Evolutionary conservation across 2,888 invertebrate species (phyloP).

Genomic region (Drosophila meridiana): DNA sequence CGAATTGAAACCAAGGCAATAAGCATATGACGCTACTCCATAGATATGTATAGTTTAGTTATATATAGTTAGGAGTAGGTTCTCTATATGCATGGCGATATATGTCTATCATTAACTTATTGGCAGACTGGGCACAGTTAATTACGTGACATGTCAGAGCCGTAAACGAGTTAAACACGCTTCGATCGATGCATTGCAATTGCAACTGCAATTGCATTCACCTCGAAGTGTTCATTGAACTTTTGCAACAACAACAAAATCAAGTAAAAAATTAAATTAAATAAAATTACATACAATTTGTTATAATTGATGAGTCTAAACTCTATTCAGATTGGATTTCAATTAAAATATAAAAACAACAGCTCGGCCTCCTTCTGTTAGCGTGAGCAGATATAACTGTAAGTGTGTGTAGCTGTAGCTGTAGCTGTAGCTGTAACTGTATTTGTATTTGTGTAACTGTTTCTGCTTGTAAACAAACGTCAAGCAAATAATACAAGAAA

Average conservation of each 20-base stretch:
- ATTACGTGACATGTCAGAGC: constrained; percentile 76
- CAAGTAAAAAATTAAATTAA: not conserved
- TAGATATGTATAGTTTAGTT: not conserved
- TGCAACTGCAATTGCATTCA: constrained; percentile 61
- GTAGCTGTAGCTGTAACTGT: constrained; percentile 19
- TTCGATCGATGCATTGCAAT: constrained; percentile 55
- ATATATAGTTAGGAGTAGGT: constrained; percentile 11
- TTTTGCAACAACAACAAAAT: constrained; percentile 31
- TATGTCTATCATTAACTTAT: constrained; percentile 46
- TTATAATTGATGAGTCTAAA: constrained; percentile 44
- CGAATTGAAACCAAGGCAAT: constrained; percentile 34
- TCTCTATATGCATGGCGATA: constrained; percentile 17
- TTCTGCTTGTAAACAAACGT: constrained; percentile 65
- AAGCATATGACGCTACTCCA: not conserved
- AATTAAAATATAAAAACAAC: constrained; percentile 28
- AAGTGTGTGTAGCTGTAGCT: constrained; percentile 15
- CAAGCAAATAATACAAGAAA: constrained; percentile 57
- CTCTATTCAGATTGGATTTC: constrained; percentile 36
- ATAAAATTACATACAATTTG: constrained; percentile 23
- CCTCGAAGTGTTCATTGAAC: constrained; percentile 79
- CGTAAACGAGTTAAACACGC: constrained; percentile 67
- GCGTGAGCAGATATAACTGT: constrained; percentile 24
- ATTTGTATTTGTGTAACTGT: constrained; percentile 70
- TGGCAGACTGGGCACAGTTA: constrained; percentile 44
- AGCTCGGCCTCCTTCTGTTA: not conserved